Evolutionary conservation across 2,888 invertebrate genomes (phyloP).

Genomic region (Caenorhabditis sp.): DNA sequence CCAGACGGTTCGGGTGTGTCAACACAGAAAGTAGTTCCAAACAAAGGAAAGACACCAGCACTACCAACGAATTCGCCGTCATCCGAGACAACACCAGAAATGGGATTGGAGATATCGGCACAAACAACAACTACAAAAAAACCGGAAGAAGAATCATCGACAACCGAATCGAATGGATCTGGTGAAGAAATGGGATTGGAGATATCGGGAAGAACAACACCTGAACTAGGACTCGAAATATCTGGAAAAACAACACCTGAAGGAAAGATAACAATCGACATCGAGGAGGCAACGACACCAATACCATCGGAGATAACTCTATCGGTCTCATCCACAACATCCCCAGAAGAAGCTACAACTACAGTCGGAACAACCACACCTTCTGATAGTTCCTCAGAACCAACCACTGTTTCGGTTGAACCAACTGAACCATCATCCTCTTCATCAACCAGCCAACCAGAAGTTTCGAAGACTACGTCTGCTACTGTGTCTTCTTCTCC

Average conservation of each 20-base stretch:
- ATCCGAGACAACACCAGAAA: slow-evolving; percentile 6
- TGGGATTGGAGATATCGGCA: slow-evolving; percentile 14
- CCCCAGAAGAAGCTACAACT: background rate
- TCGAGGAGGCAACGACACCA: slow-evolving; percentile 1
- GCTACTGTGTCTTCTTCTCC: no score
- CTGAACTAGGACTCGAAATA: slow-evolving; percentile 22
- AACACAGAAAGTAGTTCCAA: background rate
- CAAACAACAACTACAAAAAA: background rate
- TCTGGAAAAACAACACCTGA: slow-evolving; percentile 4
- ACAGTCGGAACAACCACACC: background rate
- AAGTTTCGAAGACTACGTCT: slow-evolving; percentile 1
- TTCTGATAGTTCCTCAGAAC: background rate
- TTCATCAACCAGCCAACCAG: background rate
- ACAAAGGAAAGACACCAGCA: background rate
- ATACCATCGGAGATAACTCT: background rate
- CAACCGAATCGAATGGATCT: slow-evolving; percentile 5
- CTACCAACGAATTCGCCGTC: slow-evolving; percentile 1
- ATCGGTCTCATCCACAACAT: background rate
- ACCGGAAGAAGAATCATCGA: background rate
- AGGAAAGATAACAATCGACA: background rate
- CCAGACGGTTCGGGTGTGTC: background rate
- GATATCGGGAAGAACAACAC: background rate
- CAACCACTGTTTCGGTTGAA: slow-evolving; percentile 3
- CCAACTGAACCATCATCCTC: background rate
- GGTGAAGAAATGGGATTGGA: background rate